Conservation (phyloP, 2,888 invertebrate species). For the Malthinus flaveolus region DNA sequence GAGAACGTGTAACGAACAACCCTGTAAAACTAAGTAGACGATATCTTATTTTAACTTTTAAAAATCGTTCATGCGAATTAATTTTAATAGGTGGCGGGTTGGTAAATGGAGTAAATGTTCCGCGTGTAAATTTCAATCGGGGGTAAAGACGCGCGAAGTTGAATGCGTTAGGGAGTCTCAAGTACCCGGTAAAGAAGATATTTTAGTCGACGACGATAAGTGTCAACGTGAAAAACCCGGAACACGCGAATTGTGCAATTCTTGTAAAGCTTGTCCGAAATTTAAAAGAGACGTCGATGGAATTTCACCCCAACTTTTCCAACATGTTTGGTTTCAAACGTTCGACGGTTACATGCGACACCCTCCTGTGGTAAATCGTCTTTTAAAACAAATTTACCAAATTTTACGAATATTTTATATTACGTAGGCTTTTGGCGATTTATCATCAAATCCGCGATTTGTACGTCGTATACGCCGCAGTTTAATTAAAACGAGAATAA, state of each 20-base stretch:
- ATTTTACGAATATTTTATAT: no score
- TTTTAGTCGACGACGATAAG: constrained; percentile 49
- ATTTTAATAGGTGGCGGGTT: constrained; percentile 61
- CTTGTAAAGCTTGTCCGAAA: constrained; percentile 45
- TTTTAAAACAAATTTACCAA: no score
- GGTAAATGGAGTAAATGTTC: constrained; percentile 68
- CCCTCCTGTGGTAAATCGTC: constrained; percentile 21
- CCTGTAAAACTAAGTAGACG: constrained; percentile 57
- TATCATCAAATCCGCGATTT: constrained; percentile 4
- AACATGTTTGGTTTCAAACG: constrained; percentile 47
- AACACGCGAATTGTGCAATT: constrained; percentile 50
- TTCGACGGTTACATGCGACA: constrained; percentile 22
- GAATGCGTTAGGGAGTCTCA: constrained; percentile 57
- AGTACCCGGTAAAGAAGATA: constrained; percentile 54
- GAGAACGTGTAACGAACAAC: constrained; percentile 56
- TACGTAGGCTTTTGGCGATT: constrained; percentile 14
- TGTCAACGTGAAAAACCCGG: constrained; percentile 45
- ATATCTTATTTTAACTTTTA: constrained; percentile 12
- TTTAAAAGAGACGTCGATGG: constrained; percentile 37
- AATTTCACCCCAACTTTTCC: constrained; percentile 42
- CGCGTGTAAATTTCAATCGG: constrained; percentile 57
- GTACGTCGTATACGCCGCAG: constrained; percentile 8
- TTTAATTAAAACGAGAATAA: constrained; percentile 17
- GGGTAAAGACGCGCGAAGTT: constrained; percentile 54
- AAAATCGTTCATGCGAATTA: constrained; percentile 7